phyloP scores from a whole-genome alignment of 2,888 invertebrate species.

The Apodemia hepburni region DNA sequence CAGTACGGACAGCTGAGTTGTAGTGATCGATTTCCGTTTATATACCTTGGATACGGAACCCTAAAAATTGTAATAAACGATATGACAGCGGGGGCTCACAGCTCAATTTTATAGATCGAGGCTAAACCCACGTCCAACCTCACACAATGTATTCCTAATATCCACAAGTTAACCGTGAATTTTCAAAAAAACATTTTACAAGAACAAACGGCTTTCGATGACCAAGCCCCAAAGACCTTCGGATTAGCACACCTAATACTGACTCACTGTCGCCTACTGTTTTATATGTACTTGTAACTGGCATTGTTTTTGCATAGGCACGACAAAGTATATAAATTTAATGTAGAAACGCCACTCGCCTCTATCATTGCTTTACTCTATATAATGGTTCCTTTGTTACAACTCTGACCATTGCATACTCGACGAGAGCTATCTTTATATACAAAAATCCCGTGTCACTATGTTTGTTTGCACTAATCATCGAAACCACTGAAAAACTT shows the following conservation, averaged over 20 bases:
- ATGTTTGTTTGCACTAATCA: too few relatives aligned
- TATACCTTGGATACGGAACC: too few relatives aligned
- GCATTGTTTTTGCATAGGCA: constrained; percentile 47
- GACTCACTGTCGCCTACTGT: constrained; percentile 64
- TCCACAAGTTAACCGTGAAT: constrained; percentile 5
- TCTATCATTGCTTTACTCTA: too few relatives aligned
- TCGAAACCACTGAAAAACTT: too few relatives aligned
- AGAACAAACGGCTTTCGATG: constrained; percentile 42
- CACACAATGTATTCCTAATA: constrained; percentile 9
- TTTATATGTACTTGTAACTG: constrained; percentile 40
- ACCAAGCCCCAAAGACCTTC: constrained; percentile 57
- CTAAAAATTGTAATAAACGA: neutral
- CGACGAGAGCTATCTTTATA: too few relatives aligned
- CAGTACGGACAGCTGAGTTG: too few relatives aligned
- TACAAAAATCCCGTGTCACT: too few relatives aligned
- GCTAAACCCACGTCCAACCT: constrained; percentile 27
- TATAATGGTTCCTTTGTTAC: too few relatives aligned
- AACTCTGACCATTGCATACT: too few relatives aligned
- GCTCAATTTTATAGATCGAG: neutral
- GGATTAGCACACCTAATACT: constrained; percentile 54
- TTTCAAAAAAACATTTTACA: constrained; percentile 23
- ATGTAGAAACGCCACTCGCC: neutral
- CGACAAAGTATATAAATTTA: neutral
- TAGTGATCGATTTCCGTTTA: too few relatives aligned
- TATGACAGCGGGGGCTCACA: neutral